Evolutionary conservation across 2,797 vertebrate species (phyloP), one percentile per base, ranked within the genome.

Genomic region (Ambastaia sidthimunki): DNA sequence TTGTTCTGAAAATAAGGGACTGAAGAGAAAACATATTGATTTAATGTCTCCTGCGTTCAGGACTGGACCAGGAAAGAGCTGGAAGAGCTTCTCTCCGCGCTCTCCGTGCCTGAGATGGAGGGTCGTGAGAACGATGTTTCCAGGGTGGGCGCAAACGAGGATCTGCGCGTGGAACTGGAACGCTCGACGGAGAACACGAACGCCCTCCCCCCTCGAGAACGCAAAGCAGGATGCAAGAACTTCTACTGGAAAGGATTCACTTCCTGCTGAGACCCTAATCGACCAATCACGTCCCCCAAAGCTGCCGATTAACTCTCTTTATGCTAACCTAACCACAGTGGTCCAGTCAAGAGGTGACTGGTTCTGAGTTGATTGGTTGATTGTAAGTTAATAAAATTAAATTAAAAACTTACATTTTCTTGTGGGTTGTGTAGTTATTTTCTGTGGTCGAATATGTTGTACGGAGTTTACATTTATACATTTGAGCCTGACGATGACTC

Each of bases 221-320:
- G 93, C 59, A 94, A 94, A 85, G 90, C 91, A 0, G 92, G 92
- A 78, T 94, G 93, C 90, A 94, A 92, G 83, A 94, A 93, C 89
- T 94, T 94, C 90, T 94, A 93, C 86, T 94, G 93, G 93, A 94
- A 94, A 74, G 93, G 93, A 37, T 91, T 91, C 85, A 93, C 92
- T 78, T 92, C 92, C 86, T 94, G 93, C 74, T 94, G 85, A 89
- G 71, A 41, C 11, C 31, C 54, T 2, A 0, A 67, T 37, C 44
- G 19, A 13, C 54, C 18, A 10, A 3, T 65, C 57, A 71, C 19
- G 18, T 34, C 18, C 70, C 70, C 10, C 41, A 44, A 44, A 44
- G 41, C 10, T 44, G 41, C 41, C 70, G 74, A 25, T 66, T 31
- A 31, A 34, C 47, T 79, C 78, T 3, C 34, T 82, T 67, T 21